Base-by-base conservation (phyloP, 2,888 invertebrate species). In the Sphaerophoria rueppellii region DNA sequence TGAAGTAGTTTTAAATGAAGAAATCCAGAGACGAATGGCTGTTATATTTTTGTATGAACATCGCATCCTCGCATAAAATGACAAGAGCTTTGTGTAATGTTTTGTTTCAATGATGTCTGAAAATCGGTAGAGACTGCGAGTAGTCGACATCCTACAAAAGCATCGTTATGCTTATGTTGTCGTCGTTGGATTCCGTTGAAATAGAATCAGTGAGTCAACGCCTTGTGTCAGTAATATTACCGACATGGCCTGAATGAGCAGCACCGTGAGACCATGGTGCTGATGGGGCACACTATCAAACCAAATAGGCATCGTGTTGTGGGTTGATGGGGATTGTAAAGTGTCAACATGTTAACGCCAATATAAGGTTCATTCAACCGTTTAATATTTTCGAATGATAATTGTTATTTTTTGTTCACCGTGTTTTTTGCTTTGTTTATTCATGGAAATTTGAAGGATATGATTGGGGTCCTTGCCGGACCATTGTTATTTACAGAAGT, bases 301-400 rank as follows among this genome's bases (percentile, higher is more conserved):
- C 24, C 24, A 24, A 1, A 24, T 24, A 24, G 24, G 2, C 24
- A 24, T 24, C 24, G 1, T 24, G 24, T n/a, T n/a, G 24, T 24
- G 24, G 24, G 24, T 24, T 24, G 24, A n/a, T 24, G 24, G 24
- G 57, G 43, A 43, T 74, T 79, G 77, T 79, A 74, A 82, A 70
- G 82, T 79, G 82, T 54, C 74, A 65, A 72, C 69, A 74, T 65
- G 74, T 78, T 82, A 82, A 70, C 79, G 82, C 79, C 82, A 82
- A 82, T 82, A 78, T 79, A 63, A 82, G 74, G 82, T 82, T 82
- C 74, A 82, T 82, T 74, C 82, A 82, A 82, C 82, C 69, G 77
- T 72, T 78, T 78, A 73, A 78, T 69, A 48, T 40, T 34, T 63
- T 63, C 34, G 72, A 78, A 70, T 78, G 72, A 57, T 78, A 73